Evolutionary conservation across 2,797 vertebrate genomes (phyloP).

Genomic region (Hemibagrus guttatus): DNA sequence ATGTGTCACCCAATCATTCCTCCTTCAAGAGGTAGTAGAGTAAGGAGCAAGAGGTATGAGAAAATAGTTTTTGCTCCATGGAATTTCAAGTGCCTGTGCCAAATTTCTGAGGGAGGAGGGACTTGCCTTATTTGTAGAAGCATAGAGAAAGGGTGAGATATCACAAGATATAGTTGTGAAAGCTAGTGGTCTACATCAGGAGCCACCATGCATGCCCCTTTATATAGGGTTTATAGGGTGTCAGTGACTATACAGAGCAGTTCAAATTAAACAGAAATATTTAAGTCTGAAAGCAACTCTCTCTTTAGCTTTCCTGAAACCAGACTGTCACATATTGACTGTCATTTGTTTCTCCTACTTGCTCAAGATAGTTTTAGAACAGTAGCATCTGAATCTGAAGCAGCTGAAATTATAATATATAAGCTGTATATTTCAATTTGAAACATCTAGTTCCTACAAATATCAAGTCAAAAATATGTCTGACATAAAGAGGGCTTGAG

Average conservation of each 20-base stretch:
- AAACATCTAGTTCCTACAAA: background rate
- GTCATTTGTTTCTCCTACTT: background rate
- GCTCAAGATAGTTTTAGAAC: background rate
- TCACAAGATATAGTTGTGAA: constrained; percentile 66
- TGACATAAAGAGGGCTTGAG: background rate
- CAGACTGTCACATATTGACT: background rate
- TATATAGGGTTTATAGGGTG: background rate
- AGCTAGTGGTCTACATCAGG: constrained; percentile 56
- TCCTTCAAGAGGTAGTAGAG: constrained; percentile 24
- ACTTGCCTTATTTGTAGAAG: constrained; percentile 78
- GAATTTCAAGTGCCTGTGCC: constrained; percentile 75
- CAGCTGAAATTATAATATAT: background rate
- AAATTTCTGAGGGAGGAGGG: constrained; percentile 72
- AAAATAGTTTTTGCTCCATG: constrained; percentile 59
- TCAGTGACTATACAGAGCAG: background rate
- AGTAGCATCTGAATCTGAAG: too few relatives aligned
- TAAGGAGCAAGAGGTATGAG: constrained; percentile 59
- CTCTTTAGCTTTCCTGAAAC: background rate
- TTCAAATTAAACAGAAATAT: background rate
- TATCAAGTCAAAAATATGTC: background rate
- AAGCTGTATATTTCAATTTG: background rate
- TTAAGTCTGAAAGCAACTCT: background rate
- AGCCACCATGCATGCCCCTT: constrained; percentile 51
- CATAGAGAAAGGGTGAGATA: constrained; percentile 70
- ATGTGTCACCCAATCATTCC: constrained; percentile 20